Conservation (phyloP, 2,797 vertebrate species). For the Microhierax caerulescens region DNA sequence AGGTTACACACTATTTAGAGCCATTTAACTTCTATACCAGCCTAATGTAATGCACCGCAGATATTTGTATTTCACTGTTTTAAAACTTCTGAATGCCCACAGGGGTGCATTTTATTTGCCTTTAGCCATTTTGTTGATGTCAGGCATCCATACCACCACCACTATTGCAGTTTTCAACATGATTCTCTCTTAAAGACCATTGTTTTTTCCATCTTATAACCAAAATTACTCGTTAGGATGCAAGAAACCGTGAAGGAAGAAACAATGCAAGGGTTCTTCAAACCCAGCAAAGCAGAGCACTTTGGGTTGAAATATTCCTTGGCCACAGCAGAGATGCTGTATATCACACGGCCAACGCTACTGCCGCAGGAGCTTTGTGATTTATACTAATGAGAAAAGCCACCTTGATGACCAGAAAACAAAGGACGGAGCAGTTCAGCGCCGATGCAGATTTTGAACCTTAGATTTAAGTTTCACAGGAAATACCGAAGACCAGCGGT, state of each 20-base stretch:
- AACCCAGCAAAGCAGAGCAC: not conserved
- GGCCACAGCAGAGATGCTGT: not conserved
- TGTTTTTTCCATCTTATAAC: not conserved
- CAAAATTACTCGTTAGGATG: not conserved
- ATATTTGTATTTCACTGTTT: not conserved
- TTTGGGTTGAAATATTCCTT: not conserved
- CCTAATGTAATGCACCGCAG: not conserved
- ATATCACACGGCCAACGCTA: not conserved
- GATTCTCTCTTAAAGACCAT: not conserved
- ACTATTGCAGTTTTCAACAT: not conserved
- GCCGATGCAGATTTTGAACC: conserved; percentile 37
- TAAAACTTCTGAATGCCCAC: not conserved
- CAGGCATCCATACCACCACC: not conserved
- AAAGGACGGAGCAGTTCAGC: not conserved
- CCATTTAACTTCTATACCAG: not conserved
- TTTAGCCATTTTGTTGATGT: not conserved
- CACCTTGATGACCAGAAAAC: conserved; percentile 49
- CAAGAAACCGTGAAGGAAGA: not conserved
- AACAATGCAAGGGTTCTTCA: not conserved
- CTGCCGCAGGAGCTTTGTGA: conserved; percentile 21
- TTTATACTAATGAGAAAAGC: conserved; percentile 58
- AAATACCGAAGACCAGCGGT: conserved; percentile 41
- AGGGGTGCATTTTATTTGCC: not conserved
- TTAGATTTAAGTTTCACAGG: conserved; percentile 60
- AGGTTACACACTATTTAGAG: not conserved